Conservation (phyloP, 2,888 invertebrate genomes). For the Drosophila eohydei region DNA sequence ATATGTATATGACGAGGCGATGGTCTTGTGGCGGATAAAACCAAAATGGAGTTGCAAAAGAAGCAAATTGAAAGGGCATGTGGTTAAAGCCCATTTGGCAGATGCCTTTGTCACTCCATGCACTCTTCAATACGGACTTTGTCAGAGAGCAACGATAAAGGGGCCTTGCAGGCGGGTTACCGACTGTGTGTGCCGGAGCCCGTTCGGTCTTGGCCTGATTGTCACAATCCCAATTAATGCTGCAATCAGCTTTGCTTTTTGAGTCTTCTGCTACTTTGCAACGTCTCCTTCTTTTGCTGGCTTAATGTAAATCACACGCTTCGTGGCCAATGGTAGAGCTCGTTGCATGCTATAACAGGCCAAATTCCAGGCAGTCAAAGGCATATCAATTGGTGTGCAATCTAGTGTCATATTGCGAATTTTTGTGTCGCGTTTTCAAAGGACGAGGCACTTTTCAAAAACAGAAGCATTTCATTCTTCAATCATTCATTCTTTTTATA, state of each 20-base stretch:
- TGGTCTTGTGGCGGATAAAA: neutral
- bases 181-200: neutral
- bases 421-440: too few species aligned
- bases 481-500: neutral
- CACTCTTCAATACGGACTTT: conserved; percentile 64
- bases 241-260: conserved; percentile 73
- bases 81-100: conserved; percentile 63
- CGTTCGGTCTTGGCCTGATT: conserved; percentile 13
- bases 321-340: conserved; percentile 43
- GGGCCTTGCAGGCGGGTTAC: conserved; percentile 1
- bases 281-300: conserved; percentile 38
- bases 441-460: too few species aligned
- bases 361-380: conserved; percentile 14
- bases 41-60: conserved; percentile 15
- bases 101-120: conserved; percentile 39
- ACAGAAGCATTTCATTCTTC: too few species aligned
- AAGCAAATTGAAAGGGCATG: conserved; percentile 54
- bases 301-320: conserved; percentile 66
- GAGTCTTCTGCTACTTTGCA: conserved; percentile 56
- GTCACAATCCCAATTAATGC: conserved; percentile 70
- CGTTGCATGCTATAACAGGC: conserved; percentile 33
- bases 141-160: conserved; percentile 8
- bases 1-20: neutral
- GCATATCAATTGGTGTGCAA: conserved; percentile 15
- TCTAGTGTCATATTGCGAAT: neutral